These are phyloP conservation scores for Callithrix jacchus DNA, from an alignment of 2,113 vertebrate species.

Conservation along the genomic window DNA sequence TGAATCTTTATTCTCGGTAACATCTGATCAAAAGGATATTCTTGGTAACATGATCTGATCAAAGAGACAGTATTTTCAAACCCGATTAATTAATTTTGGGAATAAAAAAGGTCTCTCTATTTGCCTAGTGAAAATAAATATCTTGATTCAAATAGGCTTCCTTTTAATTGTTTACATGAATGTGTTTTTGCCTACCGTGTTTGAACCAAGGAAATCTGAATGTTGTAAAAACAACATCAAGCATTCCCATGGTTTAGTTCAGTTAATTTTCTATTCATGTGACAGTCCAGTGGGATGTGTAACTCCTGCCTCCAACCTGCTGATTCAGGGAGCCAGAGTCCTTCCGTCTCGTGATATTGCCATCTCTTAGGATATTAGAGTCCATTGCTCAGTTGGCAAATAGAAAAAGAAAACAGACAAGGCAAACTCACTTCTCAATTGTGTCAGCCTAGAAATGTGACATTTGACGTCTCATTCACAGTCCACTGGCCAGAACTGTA, in stretches of 20 bases:
- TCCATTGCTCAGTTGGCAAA: not conserved
- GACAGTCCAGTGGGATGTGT: not conserved
- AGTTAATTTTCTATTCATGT: not conserved
- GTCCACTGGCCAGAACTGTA: not conserved
- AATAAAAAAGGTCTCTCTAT: not conserved
- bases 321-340: not conserved
- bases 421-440: not conserved
- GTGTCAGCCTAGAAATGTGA: not conserved
- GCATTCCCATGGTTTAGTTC: not conserved
- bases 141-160: not conserved
- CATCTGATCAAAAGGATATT: no score
- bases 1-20: no score
- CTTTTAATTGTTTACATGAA: not conserved
- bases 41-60: no score
- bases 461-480: not conserved
- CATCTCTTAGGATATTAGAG: not conserved
- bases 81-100: not conserved
- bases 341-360: not conserved
- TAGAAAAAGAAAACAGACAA: not conserved
- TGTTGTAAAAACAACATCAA: not conserved
- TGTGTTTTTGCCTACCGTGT: not conserved
- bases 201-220: not conserved
- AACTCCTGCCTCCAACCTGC: not conserved
- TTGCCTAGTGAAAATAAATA: not conserved
- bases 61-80: not conserved